These are phyloP conservation scores for Calyptommatus sinebrachiatus DNA, from an alignment of 2,113 vertebrate genomes.

Conservation along the genomic window DNA sequence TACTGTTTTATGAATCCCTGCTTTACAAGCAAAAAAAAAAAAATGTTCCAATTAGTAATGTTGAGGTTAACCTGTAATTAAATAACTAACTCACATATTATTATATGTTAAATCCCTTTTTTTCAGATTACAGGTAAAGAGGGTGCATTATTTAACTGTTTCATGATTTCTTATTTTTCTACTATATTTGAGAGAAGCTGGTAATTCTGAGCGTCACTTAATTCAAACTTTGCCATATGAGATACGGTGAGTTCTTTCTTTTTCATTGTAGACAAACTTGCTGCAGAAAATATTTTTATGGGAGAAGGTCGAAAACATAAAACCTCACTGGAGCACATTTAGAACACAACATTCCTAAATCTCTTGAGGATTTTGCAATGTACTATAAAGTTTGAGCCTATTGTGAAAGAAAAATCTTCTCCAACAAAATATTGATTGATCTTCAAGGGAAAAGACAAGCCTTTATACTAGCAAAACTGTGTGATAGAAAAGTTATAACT, in stretches of 20 bases:
- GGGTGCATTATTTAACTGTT: not conserved
- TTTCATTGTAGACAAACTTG: not conserved
- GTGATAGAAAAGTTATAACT: too few relatives aligned
- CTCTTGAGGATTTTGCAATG: too few relatives aligned
- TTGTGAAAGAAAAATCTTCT: too few relatives aligned
- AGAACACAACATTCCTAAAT: not conserved
- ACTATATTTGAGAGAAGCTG: not conserved
- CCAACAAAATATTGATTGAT: too few relatives aligned
- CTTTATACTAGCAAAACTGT: too few relatives aligned
- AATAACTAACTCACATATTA: not conserved
- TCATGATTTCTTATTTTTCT: not conserved
- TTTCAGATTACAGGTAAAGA: not conserved
- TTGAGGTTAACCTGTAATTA: not conserved
- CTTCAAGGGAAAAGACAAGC: too few relatives aligned
- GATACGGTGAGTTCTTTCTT: not conserved
- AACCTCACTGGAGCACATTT: not conserved
- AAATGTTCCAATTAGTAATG: too few relatives aligned
- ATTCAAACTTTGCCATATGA: accelerated
- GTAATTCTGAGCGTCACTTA: not conserved
- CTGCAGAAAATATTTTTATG: not conserved
- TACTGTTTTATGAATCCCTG: too few relatives aligned
- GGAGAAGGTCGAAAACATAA: not conserved
- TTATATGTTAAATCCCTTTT: not conserved
- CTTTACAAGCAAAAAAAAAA: too few relatives aligned
- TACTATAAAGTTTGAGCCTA: too few relatives aligned